Evolutionary conservation across 1,140 invertebrate genomes (phyloP).

Genomic region (Maconellicoccus hirsutus): DNA sequence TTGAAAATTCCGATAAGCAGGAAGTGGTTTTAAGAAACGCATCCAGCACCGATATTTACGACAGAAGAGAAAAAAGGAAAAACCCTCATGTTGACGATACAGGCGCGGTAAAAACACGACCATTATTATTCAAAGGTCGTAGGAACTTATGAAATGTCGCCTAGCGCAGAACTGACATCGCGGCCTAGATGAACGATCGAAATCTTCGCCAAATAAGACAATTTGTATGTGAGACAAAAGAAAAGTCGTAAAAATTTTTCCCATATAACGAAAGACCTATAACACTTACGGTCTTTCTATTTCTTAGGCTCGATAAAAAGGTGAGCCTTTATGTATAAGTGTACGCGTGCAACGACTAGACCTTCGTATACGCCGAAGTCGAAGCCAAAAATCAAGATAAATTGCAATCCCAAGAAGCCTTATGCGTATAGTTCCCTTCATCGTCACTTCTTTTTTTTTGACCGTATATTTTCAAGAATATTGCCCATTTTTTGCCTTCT

Average conservation of each 20-base stretch:
- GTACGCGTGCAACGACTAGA: neutral
- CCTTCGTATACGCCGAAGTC: neutral
- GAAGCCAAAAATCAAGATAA: constrained; percentile 9
- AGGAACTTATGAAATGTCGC: constrained; percentile 8
- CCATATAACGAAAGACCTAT: neutral
- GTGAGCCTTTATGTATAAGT: neutral
- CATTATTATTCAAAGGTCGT: constrained; percentile 20
- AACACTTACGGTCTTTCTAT: neutral
- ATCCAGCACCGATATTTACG: neutral
- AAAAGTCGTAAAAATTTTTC: constrained; percentile 17
- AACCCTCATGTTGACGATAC: neutral
- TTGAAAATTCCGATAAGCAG: neutral
- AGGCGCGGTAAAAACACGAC: neutral
- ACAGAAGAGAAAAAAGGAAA: neutral
- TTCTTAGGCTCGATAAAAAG: neutral
- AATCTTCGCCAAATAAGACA: constrained; percentile 14
- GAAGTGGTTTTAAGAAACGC: neutral
- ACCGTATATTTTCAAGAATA: neutral
- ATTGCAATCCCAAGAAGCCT: neutral
- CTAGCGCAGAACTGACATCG: neutral
- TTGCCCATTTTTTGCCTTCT: neutral
- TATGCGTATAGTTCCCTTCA: neutral
- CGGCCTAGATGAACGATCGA: neutral
- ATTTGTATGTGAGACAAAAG: constrained; percentile 17
- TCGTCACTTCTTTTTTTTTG: neutral